Conservation (phyloP, 2,797 vertebrate genomes). For the Adelosebastes latens region DNA sequence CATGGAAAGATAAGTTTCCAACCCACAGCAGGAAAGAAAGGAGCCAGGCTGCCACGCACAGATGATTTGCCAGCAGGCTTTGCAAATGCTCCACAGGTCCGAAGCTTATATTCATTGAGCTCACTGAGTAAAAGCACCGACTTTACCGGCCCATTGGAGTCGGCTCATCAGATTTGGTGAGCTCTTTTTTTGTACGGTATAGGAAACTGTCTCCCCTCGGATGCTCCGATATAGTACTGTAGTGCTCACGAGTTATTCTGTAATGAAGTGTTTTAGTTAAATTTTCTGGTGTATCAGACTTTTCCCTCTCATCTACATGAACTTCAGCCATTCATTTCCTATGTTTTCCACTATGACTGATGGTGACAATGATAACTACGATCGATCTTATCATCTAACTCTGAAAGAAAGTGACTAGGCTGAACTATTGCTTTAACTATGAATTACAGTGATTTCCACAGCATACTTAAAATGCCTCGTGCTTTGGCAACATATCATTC, state of each 20-base stretch:
- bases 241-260: background rate
- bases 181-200: slow-evolving; percentile 1
- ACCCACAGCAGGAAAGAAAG: slow-evolving; percentile 13
- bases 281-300: background rate
- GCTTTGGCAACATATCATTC: background rate
- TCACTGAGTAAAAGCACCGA: slow-evolving; percentile 28
- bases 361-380: background rate
- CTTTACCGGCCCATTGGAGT: slow-evolving; percentile 15
- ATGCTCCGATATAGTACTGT: background rate
- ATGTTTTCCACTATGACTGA: background rate
- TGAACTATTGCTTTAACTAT: background rate
- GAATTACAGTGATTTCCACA: background rate
- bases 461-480: background rate
- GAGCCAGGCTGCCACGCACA: background rate
- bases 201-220: background rate
- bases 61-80: slow-evolving; percentile 51
- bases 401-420: background rate
- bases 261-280: background rate
- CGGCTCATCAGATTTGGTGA: slow-evolving; percentile 24
- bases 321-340: background rate
- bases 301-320: background rate
- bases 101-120: slow-evolving; percentile 17
- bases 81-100: slow-evolving; percentile 37
- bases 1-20: background rate
- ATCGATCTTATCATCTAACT: background rate